phyloP scores from a whole-genome alignment of 2,797 vertebrate species.

The Falco biarmicus region DNA sequence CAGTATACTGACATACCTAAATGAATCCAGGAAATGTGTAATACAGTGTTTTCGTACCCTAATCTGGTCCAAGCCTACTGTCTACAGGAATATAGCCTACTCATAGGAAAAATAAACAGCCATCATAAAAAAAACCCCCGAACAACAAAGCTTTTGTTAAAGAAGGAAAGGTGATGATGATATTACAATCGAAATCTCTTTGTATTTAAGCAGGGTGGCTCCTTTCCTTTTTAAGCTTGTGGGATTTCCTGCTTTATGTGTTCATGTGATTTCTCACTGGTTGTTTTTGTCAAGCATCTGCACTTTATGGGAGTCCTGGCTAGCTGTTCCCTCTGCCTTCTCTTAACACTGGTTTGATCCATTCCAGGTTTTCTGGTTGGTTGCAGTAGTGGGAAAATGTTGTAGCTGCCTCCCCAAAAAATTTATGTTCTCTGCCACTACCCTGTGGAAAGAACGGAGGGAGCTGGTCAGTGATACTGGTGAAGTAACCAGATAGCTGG shows the following conservation, averaged over 20 bases:
- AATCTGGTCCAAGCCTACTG: not conserved
- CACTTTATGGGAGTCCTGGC: not conserved
- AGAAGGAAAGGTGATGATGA: not conserved
- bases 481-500: not conserved
- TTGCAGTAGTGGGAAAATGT: not conserved
- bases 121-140: not conserved
- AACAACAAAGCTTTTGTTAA: not conserved
- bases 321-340: not conserved
- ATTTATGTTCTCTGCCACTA: not conserved
- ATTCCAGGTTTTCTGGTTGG: not conserved
- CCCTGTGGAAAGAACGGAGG: not conserved
- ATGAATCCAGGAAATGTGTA: not conserved
- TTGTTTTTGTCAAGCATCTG: not conserved
- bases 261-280: not conserved
- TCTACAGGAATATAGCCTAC: not conserved
- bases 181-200: slow-evolving; percentile 43
- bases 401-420: not conserved
- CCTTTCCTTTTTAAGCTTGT: slow-evolving; percentile 54
- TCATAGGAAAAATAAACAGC: not conserved
- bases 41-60: not conserved
- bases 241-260: slow-evolving; percentile 53
- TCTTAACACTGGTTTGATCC: not conserved
- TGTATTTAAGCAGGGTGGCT: slow-evolving; percentile 50
- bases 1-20: not conserved
- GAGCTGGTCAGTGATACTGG: not conserved